Percentiles rank a stretch among this genome's conserved stretches.
Evolutionary conservation across 2,113 vertebrate genomes (phyloP).

Genomic region (Bubo bubo): DNA sequence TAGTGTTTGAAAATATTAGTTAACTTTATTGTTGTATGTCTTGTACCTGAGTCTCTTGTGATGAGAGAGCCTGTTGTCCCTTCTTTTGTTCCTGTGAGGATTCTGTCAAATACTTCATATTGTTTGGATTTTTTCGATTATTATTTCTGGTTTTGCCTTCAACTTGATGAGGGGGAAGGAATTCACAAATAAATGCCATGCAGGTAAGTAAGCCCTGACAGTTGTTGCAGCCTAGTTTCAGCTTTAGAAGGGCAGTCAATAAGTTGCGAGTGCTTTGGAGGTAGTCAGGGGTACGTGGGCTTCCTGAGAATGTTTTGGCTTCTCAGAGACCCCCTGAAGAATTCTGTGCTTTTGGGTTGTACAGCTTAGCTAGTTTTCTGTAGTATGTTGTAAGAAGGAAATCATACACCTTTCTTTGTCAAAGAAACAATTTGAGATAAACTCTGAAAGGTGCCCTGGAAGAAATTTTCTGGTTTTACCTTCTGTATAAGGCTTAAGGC

Average conservation of each 20-base stretch:
- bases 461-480: background rate
- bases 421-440: background rate
- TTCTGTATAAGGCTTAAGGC: background rate
- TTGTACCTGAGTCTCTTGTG: background rate
- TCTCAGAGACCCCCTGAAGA: background rate
- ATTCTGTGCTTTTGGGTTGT: background rate
- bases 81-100: background rate
- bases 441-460: background rate
- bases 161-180: background rate
- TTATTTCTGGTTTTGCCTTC: background rate
- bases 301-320: background rate
- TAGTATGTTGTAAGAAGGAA: background rate
- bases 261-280: background rate
- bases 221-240: background rate
- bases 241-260: background rate
- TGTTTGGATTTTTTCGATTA: background rate
- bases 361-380: background rate
- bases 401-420: background rate
- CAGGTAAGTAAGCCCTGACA: background rate
- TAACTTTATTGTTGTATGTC: background rate
- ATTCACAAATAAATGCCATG: background rate
- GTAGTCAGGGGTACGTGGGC: background rate
- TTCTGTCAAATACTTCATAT: background rate
- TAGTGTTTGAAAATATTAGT: background rate
- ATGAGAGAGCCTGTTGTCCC: background rate